A percentile compares a stretch with the other conserved stretches of the same genome.
These are phyloP conservation scores for Glareola pratincola DNA, from an alignment of 2,113 vertebrate species.

Conservation along the genomic window DNA sequence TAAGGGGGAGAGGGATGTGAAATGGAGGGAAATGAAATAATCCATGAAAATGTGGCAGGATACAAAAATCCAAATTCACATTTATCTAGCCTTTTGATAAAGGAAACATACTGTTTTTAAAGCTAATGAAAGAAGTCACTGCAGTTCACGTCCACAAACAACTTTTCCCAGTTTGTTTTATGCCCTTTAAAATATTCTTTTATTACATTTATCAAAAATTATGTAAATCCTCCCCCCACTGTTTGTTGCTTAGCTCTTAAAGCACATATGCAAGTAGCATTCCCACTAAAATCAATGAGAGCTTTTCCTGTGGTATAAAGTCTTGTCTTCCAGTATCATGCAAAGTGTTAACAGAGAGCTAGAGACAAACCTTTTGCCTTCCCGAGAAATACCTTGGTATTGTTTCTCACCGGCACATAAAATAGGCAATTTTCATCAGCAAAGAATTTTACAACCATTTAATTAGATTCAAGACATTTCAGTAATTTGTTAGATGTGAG, in stretches of 20 bases:
- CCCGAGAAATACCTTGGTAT: fast-evolving
- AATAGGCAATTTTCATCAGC: not conserved
- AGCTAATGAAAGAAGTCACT: not conserved
- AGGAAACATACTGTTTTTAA: not conserved
- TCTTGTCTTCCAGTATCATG: not conserved
- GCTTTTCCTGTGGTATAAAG: not conserved
- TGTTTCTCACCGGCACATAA: not conserved
- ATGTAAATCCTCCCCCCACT: not conserved
- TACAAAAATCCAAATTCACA: not conserved
- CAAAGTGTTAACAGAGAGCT: not conserved
- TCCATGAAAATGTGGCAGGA: not conserved
- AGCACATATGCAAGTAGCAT: not conserved
- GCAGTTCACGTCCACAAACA: not conserved
- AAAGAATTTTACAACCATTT: not conserved
- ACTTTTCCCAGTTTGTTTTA: not conserved
- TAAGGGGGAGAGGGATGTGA: not conserved
- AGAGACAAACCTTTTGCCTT: not conserved
- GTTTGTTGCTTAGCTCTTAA: not conserved
- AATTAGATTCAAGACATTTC: not conserved
- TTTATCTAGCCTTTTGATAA: not conserved
- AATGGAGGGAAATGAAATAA: not conserved
- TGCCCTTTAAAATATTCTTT: not conserved
- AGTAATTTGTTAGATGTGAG: not conserved
- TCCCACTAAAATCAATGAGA: not conserved
- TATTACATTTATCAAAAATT: not conserved